Conservation (phyloP, 1,140 invertebrate species). For the Ips nitidus region DNA sequence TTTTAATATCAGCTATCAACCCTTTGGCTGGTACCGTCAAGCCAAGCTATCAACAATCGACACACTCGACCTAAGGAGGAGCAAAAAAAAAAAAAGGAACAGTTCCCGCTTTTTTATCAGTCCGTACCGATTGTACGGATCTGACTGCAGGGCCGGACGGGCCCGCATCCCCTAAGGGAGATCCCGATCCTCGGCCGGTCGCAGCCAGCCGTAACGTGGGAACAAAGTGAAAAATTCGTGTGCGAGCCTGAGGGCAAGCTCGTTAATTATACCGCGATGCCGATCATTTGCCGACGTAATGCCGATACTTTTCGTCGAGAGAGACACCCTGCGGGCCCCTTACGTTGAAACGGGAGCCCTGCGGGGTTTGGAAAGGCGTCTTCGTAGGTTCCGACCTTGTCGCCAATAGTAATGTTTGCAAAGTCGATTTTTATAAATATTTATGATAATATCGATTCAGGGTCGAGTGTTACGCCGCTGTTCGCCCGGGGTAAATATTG, state of each 20-base stretch:
- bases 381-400: constrained; percentile 13
- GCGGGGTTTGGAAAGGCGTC: constrained; percentile 12
- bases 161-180: constrained; percentile 8
- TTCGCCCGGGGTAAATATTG: not conserved
- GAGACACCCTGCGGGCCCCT: not conserved
- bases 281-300: constrained; percentile 35
- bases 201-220: constrained; percentile 33
- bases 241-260: constrained; percentile 20
- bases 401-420: not conserved
- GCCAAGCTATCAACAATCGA: constrained; percentile 1
- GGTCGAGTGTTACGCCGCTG: not conserved
- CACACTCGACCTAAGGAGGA: not conserved
- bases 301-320: constrained; percentile 30
- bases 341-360: constrained; percentile 8
- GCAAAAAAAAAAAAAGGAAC: not conserved
- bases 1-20: not conserved
- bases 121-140: constrained; percentile 6
- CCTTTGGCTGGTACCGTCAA: not conserved
- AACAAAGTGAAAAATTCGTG: constrained; percentile 37
- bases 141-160: constrained; percentile 20
- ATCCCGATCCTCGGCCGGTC: constrained; percentile 28
- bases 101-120: constrained; percentile 1
- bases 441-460: not conserved
- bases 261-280: constrained; percentile 34
- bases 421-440: constrained; percentile 1